A percentile compares a stretch with the other conserved stretches of the same genome.
Conservation (phyloP, 2,888 invertebrate species). For the Nowickia ferox region DNA sequence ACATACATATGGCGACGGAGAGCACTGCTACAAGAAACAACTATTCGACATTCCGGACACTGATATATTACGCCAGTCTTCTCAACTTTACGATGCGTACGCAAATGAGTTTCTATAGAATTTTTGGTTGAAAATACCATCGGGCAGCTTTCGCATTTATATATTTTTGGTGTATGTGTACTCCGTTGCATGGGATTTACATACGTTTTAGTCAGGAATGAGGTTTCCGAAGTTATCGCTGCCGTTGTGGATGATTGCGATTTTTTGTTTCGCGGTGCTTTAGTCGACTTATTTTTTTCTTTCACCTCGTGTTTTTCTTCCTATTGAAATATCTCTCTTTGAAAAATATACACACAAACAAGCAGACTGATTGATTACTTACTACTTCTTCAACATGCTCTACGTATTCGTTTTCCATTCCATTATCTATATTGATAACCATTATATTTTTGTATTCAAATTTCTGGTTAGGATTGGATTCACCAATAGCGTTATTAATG, state of each 20-base stretch:
- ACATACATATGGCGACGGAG: slow-evolving; percentile 88
- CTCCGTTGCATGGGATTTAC: slow-evolving; percentile 71
- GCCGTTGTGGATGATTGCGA: slow-evolving; percentile 13
- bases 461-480: slow-evolving; percentile 72
- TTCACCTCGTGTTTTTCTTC: slow-evolving; percentile 25
- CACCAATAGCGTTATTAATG: slow-evolving; percentile 30
- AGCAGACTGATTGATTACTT: slow-evolving; percentile 4
- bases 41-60: slow-evolving; percentile 86
- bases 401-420: slow-evolving; percentile 64
- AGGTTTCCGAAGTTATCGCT: slow-evolving; percentile 66
- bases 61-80: slow-evolving; percentile 84
- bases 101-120: slow-evolving; percentile 86
- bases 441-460: slow-evolving; percentile 72
- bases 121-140: slow-evolving; percentile 86
- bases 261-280: slow-evolving; percentile 19
- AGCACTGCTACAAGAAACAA: slow-evolving; percentile 87
- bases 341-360: background rate
- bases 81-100: slow-evolving; percentile 85
- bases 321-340: background rate
- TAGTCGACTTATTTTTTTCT: slow-evolving; percentile 14
- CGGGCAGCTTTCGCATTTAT: slow-evolving; percentile 86
- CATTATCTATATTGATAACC: slow-evolving; percentile 76
- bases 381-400: slow-evolving; percentile 67
- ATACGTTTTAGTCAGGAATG: slow-evolving; percentile 74
- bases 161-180: slow-evolving; percentile 83